Percentiles rank a stretch among this genome's conserved stretches.
These are phyloP conservation scores for Megamerina dolium DNA, from an alignment of 2,888 invertebrate species.

Conservation along the genomic window DNA sequence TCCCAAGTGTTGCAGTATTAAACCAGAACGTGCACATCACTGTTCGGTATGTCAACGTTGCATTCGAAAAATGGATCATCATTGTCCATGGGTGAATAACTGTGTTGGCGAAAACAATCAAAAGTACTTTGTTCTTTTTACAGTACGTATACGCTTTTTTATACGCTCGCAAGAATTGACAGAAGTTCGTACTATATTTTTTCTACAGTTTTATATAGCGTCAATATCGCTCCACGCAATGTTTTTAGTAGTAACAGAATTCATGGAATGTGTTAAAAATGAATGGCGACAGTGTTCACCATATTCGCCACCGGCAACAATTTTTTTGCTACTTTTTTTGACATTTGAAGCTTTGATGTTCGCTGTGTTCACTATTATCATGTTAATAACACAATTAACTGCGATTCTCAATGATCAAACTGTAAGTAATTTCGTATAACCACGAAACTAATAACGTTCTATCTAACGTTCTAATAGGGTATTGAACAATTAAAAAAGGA, in stretches of 20 bases:
- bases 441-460: too few relatives aligned
- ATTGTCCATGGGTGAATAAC: conserved; percentile 95
- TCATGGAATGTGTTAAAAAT: conserved; percentile 83
- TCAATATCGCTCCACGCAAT: conserved; percentile 90
- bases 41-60: conserved; percentile 90
- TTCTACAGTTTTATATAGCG: conserved; percentile 91
- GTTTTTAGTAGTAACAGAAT: conserved; percentile 86
- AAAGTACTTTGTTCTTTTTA: conserved; percentile 98
- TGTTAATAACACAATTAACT: conserved; percentile 93
- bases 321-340: conserved; percentile 82
- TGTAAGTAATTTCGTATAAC: too few relatives aligned
- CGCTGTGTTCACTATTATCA: conserved; percentile 95
- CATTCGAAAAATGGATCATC: conserved; percentile 61
- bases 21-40: conserved; percentile 93
- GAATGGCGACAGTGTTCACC: conserved; percentile 94
- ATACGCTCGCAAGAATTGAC: background rate
- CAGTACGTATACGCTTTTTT: conserved; percentile 59
- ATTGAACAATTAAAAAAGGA: conserved; percentile 97
- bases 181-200: background rate
- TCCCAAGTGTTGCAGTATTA: conserved; percentile 93
- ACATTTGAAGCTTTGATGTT: conserved; percentile 93
- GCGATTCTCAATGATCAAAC: conserved; percentile 99
- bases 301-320: conserved; percentile 93
- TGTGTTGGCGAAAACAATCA: conserved; percentile 99
- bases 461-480: too few relatives aligned